These are phyloP conservation scores for Strigamia maritima DNA, from an alignment of 2,888 invertebrate genomes.

Conservation along the genomic window DNA sequence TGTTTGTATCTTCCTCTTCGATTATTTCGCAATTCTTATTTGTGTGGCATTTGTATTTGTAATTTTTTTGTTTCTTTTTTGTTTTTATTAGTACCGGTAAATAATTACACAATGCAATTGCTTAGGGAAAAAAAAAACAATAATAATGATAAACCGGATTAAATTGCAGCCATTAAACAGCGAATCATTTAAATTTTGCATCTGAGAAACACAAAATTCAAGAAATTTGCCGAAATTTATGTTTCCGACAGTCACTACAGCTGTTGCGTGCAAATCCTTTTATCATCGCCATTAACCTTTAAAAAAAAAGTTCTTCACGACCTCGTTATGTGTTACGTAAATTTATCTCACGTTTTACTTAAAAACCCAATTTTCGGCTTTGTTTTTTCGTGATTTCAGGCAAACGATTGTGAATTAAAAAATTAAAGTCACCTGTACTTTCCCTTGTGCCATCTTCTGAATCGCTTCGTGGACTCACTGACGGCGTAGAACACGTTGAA, in stretches of 20 bases:
- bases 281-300: not conserved
- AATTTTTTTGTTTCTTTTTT: not conserved
- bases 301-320: not conserved
- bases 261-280: not conserved
- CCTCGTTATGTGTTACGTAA: not conserved
- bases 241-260: not conserved
- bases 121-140: not conserved
- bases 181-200: not conserved
- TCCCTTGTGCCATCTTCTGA: not conserved
- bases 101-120: not conserved
- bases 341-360: not conserved
- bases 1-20: not conserved
- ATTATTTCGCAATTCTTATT: not conserved
- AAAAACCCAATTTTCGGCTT: not conserved
- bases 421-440: not conserved
- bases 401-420: too few relatives aligned
- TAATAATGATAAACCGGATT: not conserved
- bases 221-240: not conserved
- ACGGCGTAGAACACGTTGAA: not conserved
- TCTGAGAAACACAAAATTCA: not conserved
- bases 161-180: not conserved
- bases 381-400: not conserved
- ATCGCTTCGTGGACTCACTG: not conserved
- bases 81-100: not conserved
- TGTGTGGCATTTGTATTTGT: not conserved